Percentiles rank a stretch among this genome's conserved stretches.
Evolutionary conservation across 2,888 invertebrate genomes (phyloP).

Genomic region (Rotaria sp.): DNA sequence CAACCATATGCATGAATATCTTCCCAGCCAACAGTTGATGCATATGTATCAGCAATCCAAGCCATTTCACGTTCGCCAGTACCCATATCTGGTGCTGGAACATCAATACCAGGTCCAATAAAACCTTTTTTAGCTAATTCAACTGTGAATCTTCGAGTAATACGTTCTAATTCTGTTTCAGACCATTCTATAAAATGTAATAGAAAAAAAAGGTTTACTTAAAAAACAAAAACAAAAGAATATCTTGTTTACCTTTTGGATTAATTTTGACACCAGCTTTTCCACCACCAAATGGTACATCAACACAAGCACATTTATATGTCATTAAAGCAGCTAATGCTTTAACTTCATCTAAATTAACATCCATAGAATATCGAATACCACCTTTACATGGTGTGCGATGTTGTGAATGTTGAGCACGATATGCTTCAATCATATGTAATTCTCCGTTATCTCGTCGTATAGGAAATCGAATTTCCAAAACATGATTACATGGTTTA

Average conservation of each 20-base stretch:
- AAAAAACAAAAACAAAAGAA: background rate
- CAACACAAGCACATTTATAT: slow-evolving; percentile 96
- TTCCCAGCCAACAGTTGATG: slow-evolving; percentile 77
- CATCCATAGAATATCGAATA: slow-evolving; percentile 89
- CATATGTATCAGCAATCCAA: slow-evolving; percentile 95
- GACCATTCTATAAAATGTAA: slow-evolving; percentile 64
- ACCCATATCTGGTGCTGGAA: slow-evolving; percentile 99
- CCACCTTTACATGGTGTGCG: slow-evolving; percentile 97
- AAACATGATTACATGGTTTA: slow-evolving; percentile 88
- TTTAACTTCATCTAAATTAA: slow-evolving; percentile 84
- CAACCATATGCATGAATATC: slow-evolving; percentile 93
- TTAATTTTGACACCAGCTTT: slow-evolving; percentile 87
- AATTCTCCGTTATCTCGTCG: slow-evolving; percentile 91
- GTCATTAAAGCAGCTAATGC: slow-evolving; percentile 94
- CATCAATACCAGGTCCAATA: slow-evolving; percentile 90
- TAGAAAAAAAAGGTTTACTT: too few relatives aligned
- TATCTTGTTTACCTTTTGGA: slow-evolving; percentile 62
- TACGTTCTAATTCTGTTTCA: slow-evolving; percentile 86
- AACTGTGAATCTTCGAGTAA: slow-evolving; percentile 83
- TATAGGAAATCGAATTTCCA: slow-evolving; percentile 82
- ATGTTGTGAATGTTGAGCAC: slow-evolving; percentile 94
- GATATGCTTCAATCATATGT: slow-evolving; percentile 88
- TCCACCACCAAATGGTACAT: slow-evolving; percentile 92
- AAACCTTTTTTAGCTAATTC: slow-evolving; percentile 93
- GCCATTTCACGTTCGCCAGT: slow-evolving; percentile 84